A percentile compares a stretch with the other conserved stretches of the same genome.
These are phyloP conservation scores for Amphibalanus amphitrite DNA, from an alignment of 1,140 invertebrate species.

Conservation along the genomic window DNA sequence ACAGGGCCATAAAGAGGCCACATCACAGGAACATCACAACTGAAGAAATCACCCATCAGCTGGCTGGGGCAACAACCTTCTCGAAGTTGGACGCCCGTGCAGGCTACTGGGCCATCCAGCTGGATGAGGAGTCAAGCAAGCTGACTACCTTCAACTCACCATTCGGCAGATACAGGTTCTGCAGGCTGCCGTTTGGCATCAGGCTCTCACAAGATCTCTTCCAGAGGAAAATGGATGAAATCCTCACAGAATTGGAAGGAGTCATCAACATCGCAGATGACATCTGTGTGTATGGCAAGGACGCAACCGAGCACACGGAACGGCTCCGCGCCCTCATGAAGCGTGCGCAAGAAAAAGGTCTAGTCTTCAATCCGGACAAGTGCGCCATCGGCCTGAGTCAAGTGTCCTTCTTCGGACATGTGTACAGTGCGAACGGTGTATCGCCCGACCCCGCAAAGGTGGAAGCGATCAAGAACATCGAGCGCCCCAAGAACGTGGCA, in stretches of 20 bases:
- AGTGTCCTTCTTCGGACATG: no score
- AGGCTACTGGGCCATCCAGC: background rate
- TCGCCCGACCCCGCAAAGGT: no score
- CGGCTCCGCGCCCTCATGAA: no score
- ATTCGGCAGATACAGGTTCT: background rate
- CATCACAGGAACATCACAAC: background rate
- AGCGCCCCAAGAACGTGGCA: no score
- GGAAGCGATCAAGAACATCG: no score
- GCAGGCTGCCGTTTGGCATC: background rate
- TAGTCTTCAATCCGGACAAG: no score
- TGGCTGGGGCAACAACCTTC: background rate
- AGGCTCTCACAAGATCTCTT: background rate
- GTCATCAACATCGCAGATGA: background rate
- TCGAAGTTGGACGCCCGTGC: background rate
- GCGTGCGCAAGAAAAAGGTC: no score
- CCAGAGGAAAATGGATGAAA: background rate
- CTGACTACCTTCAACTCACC: background rate
- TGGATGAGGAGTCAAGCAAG: background rate
- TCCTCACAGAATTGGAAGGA: background rate
- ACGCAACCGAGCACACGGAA: background rate
- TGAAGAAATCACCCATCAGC: background rate
- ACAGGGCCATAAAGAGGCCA: background rate
- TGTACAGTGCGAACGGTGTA: no score
- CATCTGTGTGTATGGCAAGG: background rate
- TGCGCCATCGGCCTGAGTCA: no score